Evolutionary conservation across 2,113 vertebrate species (phyloP).

Genomic region (Channa argus): DNA sequence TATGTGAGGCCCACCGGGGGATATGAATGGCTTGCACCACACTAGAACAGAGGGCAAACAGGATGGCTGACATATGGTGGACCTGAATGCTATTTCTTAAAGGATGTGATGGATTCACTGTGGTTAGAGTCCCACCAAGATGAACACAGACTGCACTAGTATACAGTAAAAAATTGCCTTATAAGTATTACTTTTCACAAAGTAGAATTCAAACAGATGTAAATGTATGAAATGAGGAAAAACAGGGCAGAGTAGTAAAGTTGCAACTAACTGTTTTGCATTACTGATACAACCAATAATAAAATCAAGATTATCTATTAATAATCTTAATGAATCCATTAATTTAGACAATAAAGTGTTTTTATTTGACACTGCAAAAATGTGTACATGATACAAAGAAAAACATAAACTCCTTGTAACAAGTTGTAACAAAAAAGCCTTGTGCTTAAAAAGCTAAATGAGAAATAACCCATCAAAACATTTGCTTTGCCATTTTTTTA

Average conservation of each 20-base stretch:
- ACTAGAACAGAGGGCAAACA: constrained; percentile 62
- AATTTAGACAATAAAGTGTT: no score
- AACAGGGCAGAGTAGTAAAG: no score
- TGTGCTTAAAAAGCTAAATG: not conserved
- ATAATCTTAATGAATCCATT: no score
- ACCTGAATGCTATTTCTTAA: not conserved
- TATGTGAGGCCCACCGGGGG: constrained; percentile 73
- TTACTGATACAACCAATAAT: no score
- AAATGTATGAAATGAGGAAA: no score
- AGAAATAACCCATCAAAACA: not conserved
- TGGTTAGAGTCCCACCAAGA: not conserved
- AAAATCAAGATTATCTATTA: no score
- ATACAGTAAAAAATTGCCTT: no score
- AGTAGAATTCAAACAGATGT: no score
- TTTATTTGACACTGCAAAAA: no score
- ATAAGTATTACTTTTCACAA: no score
- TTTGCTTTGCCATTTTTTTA: not conserved
- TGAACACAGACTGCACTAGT: no score
- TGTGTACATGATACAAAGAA: not conserved
- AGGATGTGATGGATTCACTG: not conserved
- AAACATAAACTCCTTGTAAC: not conserved
- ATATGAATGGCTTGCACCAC: constrained; percentile 77
- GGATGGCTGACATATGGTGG: constrained; percentile 2
- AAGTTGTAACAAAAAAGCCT: constrained; percentile 2
- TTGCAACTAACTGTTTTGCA: no score